A percentile compares a stretch with the other conserved stretches of the same genome.
phyloP scores from a whole-genome alignment of 53 echinoderm and acorn worm species.

The Paracentrotus lividus region DNA sequence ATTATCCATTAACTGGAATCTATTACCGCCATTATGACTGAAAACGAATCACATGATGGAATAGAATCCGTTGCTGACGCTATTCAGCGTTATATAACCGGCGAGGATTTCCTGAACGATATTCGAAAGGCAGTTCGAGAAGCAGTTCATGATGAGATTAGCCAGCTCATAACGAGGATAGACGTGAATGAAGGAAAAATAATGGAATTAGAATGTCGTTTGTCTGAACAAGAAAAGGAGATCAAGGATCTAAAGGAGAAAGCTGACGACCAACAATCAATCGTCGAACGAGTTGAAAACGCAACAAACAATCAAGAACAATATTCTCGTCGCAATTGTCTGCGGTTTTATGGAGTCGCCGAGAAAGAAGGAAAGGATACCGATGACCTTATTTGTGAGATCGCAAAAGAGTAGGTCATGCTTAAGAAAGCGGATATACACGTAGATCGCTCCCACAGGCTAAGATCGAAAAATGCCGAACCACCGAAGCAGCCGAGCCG shows the following conservation, averaged over 20 bases:
- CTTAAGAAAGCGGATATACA: not conserved
- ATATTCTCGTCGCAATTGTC: not conserved
- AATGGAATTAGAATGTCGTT: not conserved
- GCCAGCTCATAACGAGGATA: not conserved
- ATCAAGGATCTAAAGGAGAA: not conserved
- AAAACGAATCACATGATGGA: too few relatives aligned
- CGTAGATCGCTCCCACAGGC: not conserved
- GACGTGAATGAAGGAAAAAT: constrained; percentile 8
- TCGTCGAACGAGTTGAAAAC: not conserved
- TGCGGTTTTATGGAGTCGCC: not conserved
- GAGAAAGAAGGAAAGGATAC: not conserved
- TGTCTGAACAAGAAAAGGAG: not conserved
- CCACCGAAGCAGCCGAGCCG: too few relatives aligned
- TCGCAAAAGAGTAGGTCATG: not conserved
- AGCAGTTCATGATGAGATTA: not conserved
- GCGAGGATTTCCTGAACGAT: not conserved
- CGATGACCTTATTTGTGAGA: not conserved
- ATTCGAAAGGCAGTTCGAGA: not conserved
- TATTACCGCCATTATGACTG: too few relatives aligned
- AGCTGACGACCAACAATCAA: not conserved
- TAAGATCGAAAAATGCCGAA: not conserved
- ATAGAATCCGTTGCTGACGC: too few relatives aligned
- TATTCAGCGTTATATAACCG: not conserved
- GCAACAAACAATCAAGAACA: not conserved
- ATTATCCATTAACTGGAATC: too few relatives aligned